Base-by-base conservation (phyloP, 2,888 invertebrate species). In the Halictus ligatus region DNA sequence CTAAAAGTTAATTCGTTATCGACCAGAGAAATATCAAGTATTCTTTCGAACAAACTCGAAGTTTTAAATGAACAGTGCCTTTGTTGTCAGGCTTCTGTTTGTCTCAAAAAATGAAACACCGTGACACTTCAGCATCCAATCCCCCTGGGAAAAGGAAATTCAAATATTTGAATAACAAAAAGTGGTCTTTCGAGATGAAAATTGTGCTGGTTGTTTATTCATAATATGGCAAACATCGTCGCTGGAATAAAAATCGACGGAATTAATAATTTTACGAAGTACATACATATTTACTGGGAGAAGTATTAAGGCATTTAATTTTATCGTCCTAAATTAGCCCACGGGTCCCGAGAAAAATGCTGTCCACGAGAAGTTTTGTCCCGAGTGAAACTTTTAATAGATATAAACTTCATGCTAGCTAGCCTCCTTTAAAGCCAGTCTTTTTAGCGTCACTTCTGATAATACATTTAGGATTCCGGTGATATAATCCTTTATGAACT, bases 351-450 rank as follows among this genome's bases (percentile, higher is more conserved):
- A 35, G 64, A 64, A 64, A 35, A 64, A 64, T 29, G 29, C 18
- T 64, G 29, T 29, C 29, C 35, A 29, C 18, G 18, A 18, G 25
- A 29, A 64, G 25, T 64, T 64, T 29, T 29, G 29, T 64, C 8
- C 64, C 7, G 64, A 64, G 29, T 29, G 64, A 64, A 64, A 64
- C 64, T 64, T 64, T 29, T 64, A 29, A 29, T 64, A 64, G 64
- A 29, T 64, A 64, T 29, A 29, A 29, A 18, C 29, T 29, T 8
- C 29, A 18, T 7, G 29, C 18, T 18, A 35, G 64, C 29, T 35
- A 64, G 29, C 18, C 29, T 7, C 15, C 13, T 25, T 35, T 64
- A 35, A 64, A 18, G 64, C 29, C 35, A 29, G 29, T 64, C 64
- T 29, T 29, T 18, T 18, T 25, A 15, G 29, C 18, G 18, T 18